Base-by-base conservation (phyloP, 2,888 invertebrate species). In the Dicranocentrus wangi region DNA sequence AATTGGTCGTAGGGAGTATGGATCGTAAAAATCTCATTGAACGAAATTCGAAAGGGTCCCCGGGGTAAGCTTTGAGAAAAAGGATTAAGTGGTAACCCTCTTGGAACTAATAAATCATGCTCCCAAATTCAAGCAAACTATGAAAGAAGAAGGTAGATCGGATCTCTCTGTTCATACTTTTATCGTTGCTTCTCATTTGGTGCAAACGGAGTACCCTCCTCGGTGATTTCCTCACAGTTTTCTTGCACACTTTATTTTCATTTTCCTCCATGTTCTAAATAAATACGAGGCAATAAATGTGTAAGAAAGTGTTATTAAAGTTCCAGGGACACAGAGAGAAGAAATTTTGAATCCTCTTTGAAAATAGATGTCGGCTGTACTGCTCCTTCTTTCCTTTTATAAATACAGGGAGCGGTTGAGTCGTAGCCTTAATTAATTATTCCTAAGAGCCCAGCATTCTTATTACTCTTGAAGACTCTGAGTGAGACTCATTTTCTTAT, bases 361-460 rank as follows among this genome's bases (percentile, higher is more conserved):
- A 66, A 75, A 66, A 58, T 39, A 51, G 28, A 47, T 13, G 15
- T 39, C 7, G 19, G 17, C 27, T 32, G 13, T 39, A 66, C 53
- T 17, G n/a, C n/a, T n/a, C n/a, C 69, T 71, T 53, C 28, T 55
- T 27, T 55, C 42, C 63, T 66, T 75, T 66, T 66, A 25, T 43
- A 58, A 32, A 42, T 58, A 75, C 53, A 66, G 19, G 21, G 39
- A 63, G 1, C 10, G 23, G 7, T 21, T 55, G 55, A 39, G 47
- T 32, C 61, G 76, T 58, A 68, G 43, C 47, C 76, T 76, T 76
- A 76, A 76, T 76, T 76, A 76, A 76, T 76, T 76, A 76, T 76
- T 76, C 76, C 68, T 76, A 68, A 60, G 68, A 76, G 76, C 47
- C 58, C 13, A 39, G 58, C 51, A 51, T 76, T 68, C 66, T 68